Percentiles rank a stretch among this genome's conserved stretches.
phyloP scores from a whole-genome alignment of 1,140 invertebrate genomes.

The Gryon sp. region DNA sequence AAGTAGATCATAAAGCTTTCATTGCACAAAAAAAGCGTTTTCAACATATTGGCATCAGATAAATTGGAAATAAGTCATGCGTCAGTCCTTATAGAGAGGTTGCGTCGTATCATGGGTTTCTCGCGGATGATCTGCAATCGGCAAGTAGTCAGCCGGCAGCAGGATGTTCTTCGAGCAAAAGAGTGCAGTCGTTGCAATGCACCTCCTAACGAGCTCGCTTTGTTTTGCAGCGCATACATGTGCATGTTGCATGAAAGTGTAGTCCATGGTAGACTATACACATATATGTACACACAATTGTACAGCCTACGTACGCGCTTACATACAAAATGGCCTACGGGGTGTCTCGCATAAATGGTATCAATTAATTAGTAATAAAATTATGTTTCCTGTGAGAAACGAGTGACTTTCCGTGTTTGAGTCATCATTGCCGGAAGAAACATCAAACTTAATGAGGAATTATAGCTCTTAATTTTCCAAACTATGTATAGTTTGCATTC shows the following conservation, averaged over 20 bases:
- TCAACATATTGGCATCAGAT: conserved; percentile 39
- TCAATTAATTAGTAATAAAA: conserved; percentile 63
- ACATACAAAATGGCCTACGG: conserved; percentile 70
- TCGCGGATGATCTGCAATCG: conserved; percentile 65
- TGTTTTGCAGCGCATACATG: conserved; percentile 76
- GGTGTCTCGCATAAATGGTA: conserved; percentile 68
- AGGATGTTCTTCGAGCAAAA: conserved; percentile 75
- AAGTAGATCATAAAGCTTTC: conserved; percentile 37
- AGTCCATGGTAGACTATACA: conserved; percentile 54
- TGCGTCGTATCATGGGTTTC: conserved; percentile 37
- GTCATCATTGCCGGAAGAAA: conserved; percentile 28
- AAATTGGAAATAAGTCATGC: conserved; percentile 65
- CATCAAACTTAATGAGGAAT: conserved; percentile 44
- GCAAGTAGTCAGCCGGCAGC: conserved; percentile 67
- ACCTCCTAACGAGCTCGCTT: conserved; percentile 79
- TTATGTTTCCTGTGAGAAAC: conserved; percentile 50
- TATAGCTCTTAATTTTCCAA: conserved; percentile 6
- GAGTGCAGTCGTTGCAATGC: conserved; percentile 77
- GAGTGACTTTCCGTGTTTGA: conserved; percentile 48
- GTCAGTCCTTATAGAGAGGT: conserved; percentile 65
- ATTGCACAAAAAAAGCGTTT: conserved; percentile 38
- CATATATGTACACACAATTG: conserved; percentile 5
- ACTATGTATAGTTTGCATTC: no score
- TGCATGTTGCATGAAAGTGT: conserved; percentile 69
- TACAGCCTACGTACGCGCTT: conserved; percentile 64